phyloP scores from a whole-genome alignment of 2,113 vertebrate genomes.

The Trogon surrucura region DNA sequence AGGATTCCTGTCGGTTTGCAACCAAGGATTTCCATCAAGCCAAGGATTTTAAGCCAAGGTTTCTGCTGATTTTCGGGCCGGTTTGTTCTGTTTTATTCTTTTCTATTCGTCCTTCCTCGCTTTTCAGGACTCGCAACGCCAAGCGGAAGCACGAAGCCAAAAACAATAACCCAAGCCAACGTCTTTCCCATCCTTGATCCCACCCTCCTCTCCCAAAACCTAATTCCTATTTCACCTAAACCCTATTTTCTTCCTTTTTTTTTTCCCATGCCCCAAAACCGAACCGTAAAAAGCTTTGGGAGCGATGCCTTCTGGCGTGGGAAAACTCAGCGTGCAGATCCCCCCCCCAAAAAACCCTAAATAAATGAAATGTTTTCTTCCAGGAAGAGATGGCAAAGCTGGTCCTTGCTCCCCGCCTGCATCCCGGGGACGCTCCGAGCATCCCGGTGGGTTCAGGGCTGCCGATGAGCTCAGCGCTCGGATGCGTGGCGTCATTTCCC shows the following conservation, averaged over 20 bases:
- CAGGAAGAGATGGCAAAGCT: too few species aligned
- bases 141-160: background rate
- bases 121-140: rapidly evolving
- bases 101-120: background rate
- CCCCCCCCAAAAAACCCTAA: too few species aligned
- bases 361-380: too few species aligned
- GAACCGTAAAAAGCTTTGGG: too few species aligned
- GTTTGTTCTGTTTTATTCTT: background rate
- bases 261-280: background rate
- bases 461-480: too few species aligned
- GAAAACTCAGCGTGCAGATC: too few species aligned
- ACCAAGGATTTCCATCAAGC: background rate
- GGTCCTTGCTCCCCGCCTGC: too few species aligned
- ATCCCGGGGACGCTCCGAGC: too few species aligned
- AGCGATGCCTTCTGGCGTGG: too few species aligned
- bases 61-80: background rate
- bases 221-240: background rate
- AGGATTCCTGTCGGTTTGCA: background rate
- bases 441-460: too few species aligned
- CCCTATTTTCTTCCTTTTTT: background rate
- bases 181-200: background rate
- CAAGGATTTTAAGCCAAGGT: background rate
- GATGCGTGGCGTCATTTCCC: conserved; percentile 2
- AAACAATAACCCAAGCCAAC: background rate
- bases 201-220: background rate